These are phyloP conservation scores for Xenentodon cancila DNA, from an alignment of 2,797 vertebrate species.

Conservation along the genomic window DNA sequence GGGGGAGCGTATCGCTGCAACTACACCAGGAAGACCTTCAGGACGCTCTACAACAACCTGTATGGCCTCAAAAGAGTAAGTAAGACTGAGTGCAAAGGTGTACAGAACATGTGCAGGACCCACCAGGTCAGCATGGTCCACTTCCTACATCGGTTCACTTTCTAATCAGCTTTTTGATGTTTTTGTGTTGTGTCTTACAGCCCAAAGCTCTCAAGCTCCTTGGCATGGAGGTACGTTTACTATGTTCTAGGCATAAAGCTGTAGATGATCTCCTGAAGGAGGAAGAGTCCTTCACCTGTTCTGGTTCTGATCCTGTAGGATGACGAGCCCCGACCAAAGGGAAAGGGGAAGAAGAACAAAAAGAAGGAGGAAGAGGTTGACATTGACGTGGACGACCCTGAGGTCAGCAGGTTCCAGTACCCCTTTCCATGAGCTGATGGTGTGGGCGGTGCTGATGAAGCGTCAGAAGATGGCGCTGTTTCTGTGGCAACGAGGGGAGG, in stretches of 20 bases:
- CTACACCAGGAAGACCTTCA: slow-evolving; percentile 94
- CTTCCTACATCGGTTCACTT: too few relatives aligned
- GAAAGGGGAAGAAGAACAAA: slow-evolving; percentile 87
- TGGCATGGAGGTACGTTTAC: slow-evolving; percentile 90
- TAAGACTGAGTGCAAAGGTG: too few relatives aligned
- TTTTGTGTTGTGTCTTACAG: slow-evolving; percentile 68
- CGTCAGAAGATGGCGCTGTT: slow-evolving; percentile 96
- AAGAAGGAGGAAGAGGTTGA: slow-evolving; percentile 94
- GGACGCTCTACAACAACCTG: slow-evolving; percentile 94
- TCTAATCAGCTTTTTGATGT: too few relatives aligned
- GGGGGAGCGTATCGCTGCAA: slow-evolving; percentile 96
- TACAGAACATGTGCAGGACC: too few relatives aligned
- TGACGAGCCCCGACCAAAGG: slow-evolving; percentile 88
- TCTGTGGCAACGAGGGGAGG: slow-evolving; percentile 95
- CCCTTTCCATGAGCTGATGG: slow-evolving; percentile 96
- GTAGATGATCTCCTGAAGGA: neutral
- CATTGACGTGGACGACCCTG: slow-evolving; percentile 92
- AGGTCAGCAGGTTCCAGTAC: slow-evolving; percentile 91
- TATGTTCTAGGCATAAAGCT: too few relatives aligned
- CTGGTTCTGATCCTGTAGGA: slow-evolving; percentile 74
- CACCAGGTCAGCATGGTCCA: too few relatives aligned
- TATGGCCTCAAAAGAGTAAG: slow-evolving; percentile 95
- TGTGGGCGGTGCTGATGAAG: slow-evolving; percentile 97
- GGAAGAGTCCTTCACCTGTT: neutral
- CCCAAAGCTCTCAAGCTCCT: slow-evolving; percentile 97